These are phyloP conservation scores for Thunnus thynnus DNA, from an alignment of 2,113 vertebrate species.

Conservation along the genomic window DNA sequence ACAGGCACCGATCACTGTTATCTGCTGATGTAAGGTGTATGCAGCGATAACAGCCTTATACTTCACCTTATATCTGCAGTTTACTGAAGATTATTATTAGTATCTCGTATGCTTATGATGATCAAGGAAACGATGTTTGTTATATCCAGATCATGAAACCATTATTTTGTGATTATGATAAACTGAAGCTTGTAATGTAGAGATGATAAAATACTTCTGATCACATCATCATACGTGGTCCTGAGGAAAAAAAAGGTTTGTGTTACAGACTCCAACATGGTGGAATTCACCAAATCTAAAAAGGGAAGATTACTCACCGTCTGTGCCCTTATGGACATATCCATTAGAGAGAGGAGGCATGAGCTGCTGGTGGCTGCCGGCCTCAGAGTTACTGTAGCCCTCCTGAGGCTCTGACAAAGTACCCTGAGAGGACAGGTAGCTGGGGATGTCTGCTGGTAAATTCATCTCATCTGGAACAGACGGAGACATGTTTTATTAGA, in stretches of 20 bases:
- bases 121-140: background rate
- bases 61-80: background rate
- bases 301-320: constrained; percentile 81
- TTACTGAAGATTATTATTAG: background rate
- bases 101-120: background rate
- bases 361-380: constrained; percentile 97
- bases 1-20: too few relatives aligned
- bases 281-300: background rate
- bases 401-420: constrained; percentile 96
- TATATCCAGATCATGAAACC: background rate
- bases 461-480: constrained; percentile 94
- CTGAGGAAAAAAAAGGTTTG: background rate
- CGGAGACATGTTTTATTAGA: constrained; percentile 17
- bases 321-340: constrained; percentile 90
- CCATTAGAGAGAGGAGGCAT: constrained; percentile 91
- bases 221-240: background rate
- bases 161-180: background rate
- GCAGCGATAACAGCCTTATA: background rate
- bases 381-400: constrained; percentile 96
- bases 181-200: background rate
- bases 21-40: background rate
- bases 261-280: background rate
- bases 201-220: background rate
- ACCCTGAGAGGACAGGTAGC: constrained; percentile 97
- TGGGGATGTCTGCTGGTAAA: constrained; percentile 96